Conservation (phyloP, 2,888 invertebrate genomes). For the Eucriotettix oculatus region DNA sequence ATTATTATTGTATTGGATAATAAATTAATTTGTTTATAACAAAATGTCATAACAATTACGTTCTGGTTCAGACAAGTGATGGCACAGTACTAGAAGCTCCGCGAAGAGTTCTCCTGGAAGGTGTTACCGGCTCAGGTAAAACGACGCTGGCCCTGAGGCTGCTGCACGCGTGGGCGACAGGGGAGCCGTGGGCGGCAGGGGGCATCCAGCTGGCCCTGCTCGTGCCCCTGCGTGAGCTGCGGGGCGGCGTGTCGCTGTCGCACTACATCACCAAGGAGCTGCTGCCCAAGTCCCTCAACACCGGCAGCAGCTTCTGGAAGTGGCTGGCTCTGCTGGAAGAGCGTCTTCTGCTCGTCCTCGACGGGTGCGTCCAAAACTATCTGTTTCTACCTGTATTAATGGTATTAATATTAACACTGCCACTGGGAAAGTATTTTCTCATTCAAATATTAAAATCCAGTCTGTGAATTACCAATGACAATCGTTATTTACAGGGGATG, state of each 20-base stretch:
- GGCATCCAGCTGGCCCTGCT: constrained; percentile 30
- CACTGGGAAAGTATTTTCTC: too few species aligned
- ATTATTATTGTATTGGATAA: too few species aligned
- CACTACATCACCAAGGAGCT: constrained; percentile 25
- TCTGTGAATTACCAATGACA: too few species aligned
- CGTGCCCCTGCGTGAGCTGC: constrained; percentile 33
- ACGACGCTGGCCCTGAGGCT: constrained; percentile 32
- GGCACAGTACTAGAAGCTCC: constrained; percentile 31
- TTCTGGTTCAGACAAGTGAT: constrained; percentile 26
- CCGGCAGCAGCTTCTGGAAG: constrained; percentile 9
- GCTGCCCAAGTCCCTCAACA: constrained; percentile 25
- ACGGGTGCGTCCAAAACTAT: constrained; percentile 35
- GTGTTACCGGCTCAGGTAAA: constrained; percentile 34
- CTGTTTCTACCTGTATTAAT: too few species aligned
- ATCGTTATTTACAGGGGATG: too few species aligned
- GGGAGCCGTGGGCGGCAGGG: constrained; percentile 14
- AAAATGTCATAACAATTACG: too few species aligned
- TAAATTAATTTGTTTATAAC: too few species aligned
- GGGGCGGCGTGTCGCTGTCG: constrained; percentile 26
- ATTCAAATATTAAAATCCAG: too few species aligned
- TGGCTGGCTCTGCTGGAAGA: constrained; percentile 26
- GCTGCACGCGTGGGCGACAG: constrained; percentile 36
- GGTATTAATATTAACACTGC: too few species aligned
- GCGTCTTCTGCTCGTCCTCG: constrained; percentile 32
- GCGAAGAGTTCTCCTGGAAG: constrained; percentile 33